Evolutionary conservation across 2,113 vertebrate genomes (phyloP), one percentile per base, ranked within the genome.

Genomic region (Merops nubicus): DNA sequence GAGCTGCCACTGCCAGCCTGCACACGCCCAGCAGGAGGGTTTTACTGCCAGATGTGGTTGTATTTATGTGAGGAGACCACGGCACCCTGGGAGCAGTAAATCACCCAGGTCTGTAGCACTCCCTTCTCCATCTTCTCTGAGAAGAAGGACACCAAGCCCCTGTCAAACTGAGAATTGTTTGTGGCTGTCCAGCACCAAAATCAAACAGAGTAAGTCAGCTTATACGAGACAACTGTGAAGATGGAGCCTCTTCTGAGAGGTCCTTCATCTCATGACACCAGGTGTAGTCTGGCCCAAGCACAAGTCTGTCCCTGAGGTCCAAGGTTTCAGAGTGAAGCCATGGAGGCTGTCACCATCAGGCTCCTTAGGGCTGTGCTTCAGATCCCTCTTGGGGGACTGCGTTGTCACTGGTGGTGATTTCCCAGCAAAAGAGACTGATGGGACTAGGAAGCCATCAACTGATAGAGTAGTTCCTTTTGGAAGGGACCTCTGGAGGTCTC

Each of bases 11-110:
- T 82, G 36, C 53, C 65, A 75, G 68, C 65, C 23, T 43, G 34
- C 51, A 45, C n/a, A 43, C 22, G 81, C 60, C 47, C 38, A 91
- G 80, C 43, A 78, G 64, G 31, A 88, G 76, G 56, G 77, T 92
- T 97, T 95, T 96, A 94, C 82, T 85, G 69, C 47, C 53, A 87
- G 60, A 82, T 56, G n/a, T 57, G 53, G 19, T 47, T 87, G 43
- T 68, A 87, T 91, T 92, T 92, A 87, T 87, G 69, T 4, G 22
- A 91, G 77, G 18, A 84, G 33, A 81, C 54, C 29, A 31, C 13
- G 54, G 42, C 36, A 92, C 15, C 23, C 60, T 43, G 12, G 38
- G 33, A 84, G 63, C 84, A 63, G 18, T 92, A 94, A 95, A 96
- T 96, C 86, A 74, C 20, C 38, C 19, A 11, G 22, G 43, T 63